phyloP scores from a whole-genome alignment of 2,888 invertebrate species.

The Andrena flavipes region DNA sequence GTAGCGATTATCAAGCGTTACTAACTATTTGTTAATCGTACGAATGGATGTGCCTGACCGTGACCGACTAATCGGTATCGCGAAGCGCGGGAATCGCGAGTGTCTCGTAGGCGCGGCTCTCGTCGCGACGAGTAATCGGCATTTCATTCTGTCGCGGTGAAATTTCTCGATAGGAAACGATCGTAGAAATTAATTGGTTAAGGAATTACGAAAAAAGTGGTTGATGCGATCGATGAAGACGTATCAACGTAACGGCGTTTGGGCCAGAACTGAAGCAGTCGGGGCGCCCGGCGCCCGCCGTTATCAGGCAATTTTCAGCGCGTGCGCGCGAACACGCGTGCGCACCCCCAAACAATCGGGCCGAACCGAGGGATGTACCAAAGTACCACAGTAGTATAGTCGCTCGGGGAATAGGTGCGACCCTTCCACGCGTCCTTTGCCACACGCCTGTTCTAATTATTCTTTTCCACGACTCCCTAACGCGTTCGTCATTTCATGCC shows the following conservation, averaged over 20 bases:
- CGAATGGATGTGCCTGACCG: background rate
- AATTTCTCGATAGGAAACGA: background rate
- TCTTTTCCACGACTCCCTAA: conserved; percentile 23
- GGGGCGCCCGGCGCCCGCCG: conserved; percentile 75
- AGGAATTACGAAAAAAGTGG: background rate
- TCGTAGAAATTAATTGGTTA: background rate
- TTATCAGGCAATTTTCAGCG: conserved; percentile 80
- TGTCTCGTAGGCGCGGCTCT: background rate
- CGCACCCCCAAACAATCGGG: conserved; percentile 59
- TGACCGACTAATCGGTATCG: background rate
- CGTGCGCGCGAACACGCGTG: conserved; percentile 60
- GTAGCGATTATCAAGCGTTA: background rate
- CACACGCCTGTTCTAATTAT: conserved; percentile 45
- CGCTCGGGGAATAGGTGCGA: conserved; percentile 71
- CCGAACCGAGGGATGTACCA: conserved; percentile 60
- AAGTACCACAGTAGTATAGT: conserved; percentile 34
- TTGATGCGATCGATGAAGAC: conserved; percentile 6
- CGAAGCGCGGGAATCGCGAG: conserved; percentile 13
- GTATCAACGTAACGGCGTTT: conserved; percentile 78
- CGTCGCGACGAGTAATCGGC: conserved; percentile 1
- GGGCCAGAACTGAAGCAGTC: conserved; percentile 77
- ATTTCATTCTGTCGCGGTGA: conserved; percentile 45
- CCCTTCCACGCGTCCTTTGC: conserved; percentile 55
- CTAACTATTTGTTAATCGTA: background rate
- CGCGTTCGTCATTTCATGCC: background rate